These are phyloP conservation scores for Nestor notabilis DNA, from an alignment of 2,113 vertebrate species.

Conservation along the genomic window DNA sequence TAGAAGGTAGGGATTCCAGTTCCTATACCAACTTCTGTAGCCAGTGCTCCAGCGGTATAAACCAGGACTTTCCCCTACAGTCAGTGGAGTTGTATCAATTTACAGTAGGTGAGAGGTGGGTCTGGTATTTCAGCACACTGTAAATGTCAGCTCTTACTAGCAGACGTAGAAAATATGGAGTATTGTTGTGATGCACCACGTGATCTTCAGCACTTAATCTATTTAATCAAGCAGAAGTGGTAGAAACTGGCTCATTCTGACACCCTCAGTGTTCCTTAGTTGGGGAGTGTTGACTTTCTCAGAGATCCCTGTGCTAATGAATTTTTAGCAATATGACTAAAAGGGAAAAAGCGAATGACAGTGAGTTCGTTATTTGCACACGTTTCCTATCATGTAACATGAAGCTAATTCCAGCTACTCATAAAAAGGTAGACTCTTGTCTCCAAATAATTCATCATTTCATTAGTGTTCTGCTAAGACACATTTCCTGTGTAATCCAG, in stretches of 20 bases:
- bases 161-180: neutral
- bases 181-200: neutral
- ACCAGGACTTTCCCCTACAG: neutral
- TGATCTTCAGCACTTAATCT: neutral
- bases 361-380: neutral
- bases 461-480: neutral
- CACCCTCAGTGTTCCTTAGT: neutral
- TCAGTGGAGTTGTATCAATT: neutral
- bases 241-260: neutral
- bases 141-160: neutral
- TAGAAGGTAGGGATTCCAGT: neutral
- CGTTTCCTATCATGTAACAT: neutral
- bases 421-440: neutral
- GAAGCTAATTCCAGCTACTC: neutral
- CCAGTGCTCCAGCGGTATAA: neutral
- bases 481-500: neutral
- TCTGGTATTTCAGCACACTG: neutral
- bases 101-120: neutral
- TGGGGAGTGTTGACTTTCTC: neutral
- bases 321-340: neutral
- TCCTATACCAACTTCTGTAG: neutral
- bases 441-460: neutral
- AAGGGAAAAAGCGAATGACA: neutral
- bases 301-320: neutral
- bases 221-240: conserved; percentile 28